Conservation (phyloP, 1,140 invertebrate species). For the Thereuonema tuberculata region DNA sequence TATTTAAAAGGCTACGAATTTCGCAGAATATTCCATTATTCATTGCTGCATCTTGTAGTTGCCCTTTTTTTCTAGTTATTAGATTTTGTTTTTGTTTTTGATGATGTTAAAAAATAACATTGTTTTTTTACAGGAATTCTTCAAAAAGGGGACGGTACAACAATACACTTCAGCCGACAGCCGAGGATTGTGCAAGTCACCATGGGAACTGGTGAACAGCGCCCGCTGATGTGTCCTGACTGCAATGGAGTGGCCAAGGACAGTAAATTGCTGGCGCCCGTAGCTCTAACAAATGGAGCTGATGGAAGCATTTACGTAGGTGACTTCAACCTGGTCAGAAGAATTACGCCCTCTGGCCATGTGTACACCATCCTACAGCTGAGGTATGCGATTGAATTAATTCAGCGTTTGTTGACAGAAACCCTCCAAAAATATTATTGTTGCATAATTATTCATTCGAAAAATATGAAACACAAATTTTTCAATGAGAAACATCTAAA, state of each 20-base stretch:
- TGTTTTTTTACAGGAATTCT: constrained; percentile 52
- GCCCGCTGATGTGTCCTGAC: constrained; percentile 53
- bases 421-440: no score
- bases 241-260: constrained; percentile 77
- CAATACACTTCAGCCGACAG: constrained; percentile 66
- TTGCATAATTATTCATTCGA: no score
- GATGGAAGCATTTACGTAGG: constrained; percentile 95
- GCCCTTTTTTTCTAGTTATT: no score
- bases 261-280: constrained; percentile 73
- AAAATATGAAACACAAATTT: neutral
- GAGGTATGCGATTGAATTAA: constrained; percentile 52
- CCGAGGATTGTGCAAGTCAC: constrained; percentile 64
- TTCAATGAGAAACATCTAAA: no score
- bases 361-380: constrained; percentile 87
- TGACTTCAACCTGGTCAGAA: constrained; percentile 87
- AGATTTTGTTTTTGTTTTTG: no score
- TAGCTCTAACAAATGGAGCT: constrained; percentile 79
- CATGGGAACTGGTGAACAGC: constrained; percentile 84
- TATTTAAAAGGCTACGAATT: no score
- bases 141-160: constrained; percentile 90
- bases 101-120: no score
- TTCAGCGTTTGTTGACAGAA: no score
- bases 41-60: no score
- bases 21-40: no score
- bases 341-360: constrained; percentile 78